Evolutionary conservation across 2,888 invertebrate genomes (phyloP), one percentile per base, ranked within the genome.

Genomic region (Bellardia bayeri): DNA sequence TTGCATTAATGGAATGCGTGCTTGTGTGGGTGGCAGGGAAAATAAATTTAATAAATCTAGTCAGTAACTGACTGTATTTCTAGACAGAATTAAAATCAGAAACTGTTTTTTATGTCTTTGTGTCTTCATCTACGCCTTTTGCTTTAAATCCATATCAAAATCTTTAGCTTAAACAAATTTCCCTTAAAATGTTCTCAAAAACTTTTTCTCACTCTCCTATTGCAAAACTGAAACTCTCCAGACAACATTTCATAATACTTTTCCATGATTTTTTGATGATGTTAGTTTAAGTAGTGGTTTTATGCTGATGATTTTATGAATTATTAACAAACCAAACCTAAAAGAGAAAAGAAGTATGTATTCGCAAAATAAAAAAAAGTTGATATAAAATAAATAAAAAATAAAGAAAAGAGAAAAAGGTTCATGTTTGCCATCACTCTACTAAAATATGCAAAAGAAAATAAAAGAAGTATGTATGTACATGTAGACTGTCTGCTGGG

Each of bases 251-350:
- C 74, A 82, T 82, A 75, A 85, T 82, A 87, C 51, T 79, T 74
- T 79, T 75, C 71, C 51, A 85, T 82, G 85, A 85, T 87, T 87
- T 79, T 82, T 87, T 85, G 82, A 87, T 87, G 82, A 82, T 87
- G 87, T 85, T 82, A 66, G 82, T 71, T 85, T 82, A 87, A 87
- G 85, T 85, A 82, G 87, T 82, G 87, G 87, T 87, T 87, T 87
- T 87, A 85, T 87, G 87, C 87, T 87, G 85, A 87, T 87, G 85
- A 87, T 85, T 85, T 85, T 82, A 87, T 87, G 75, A 87, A 87
- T 87, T 87, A 87, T 85, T 87, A 87, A 87, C 82, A 64, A 87
- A 79, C 82, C 33, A 49, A 61, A 82, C 66, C 33, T 23, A 45
- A 40, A 54, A 33, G 16, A 42, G 51, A 40, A 68, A 68, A 40